Base-by-base conservation (phyloP, 2,113 vertebrate genomes). In the Forbesichthys papilliferus region DNA sequence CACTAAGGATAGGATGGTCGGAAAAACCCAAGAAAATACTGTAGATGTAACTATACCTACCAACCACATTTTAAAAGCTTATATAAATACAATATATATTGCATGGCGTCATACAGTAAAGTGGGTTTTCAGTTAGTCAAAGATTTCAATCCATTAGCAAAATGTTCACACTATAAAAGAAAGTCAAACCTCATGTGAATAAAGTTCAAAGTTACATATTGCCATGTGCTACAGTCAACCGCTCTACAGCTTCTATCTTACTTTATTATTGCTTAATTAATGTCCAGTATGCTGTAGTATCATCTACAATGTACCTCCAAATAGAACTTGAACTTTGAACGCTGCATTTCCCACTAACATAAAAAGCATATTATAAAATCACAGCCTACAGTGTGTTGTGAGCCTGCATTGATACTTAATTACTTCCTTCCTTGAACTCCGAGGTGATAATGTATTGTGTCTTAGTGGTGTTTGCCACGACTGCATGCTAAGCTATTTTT, bases 51-150 rank as follows among this genome's bases (percentile, higher is more conserved):
- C 88, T 87, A 77, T 65, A 77, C 66, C 74, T 66, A 69, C 36
- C 7, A 27, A 27, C 36, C 57, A 68, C 72, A 69, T 80, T 70
- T 87, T 83, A 52, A 86, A 77, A 77, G 77, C 77, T 81, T 71
- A 85, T 77, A 82, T 80, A 80, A 64, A 64, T 81, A 86, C 78
- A 74, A 78, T 80, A 81, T 82, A 42, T 84, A 81, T 66, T 52
- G 61, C 68, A 78, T 58, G 78, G 78, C 58, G 58, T 64, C 10
- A 14, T 42, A 42, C 36, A 42, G 36, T 42, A 42, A 56, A 58
- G 52, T 54, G 55, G 34, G 78, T 69, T 69, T 79, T 60, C 2
- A 58, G 48, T 60, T 27, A 69, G 67, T 53, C 74, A 74, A 59
- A 84, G 27, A 27, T 27, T 27, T 27, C 67, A 62, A 75, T 52